Evolutionary conservation across 2,888 invertebrate genomes (phyloP), one percentile per base, ranked within the genome.

Genomic region (Calameuta idolon): DNA sequence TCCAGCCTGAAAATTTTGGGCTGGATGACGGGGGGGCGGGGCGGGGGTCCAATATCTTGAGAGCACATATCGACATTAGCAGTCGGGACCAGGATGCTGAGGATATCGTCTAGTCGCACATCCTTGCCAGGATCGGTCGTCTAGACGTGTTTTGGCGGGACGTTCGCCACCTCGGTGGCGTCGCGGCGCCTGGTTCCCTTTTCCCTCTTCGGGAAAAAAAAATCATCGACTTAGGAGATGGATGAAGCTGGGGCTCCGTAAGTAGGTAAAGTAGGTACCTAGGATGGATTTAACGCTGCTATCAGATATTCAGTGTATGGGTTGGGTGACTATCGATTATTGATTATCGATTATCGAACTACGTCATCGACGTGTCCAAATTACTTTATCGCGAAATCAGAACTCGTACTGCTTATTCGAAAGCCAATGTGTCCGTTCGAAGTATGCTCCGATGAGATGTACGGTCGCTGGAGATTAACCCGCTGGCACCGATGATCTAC

Each of bases 401-500:
- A 33, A 33, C 69, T 69, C 15, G 40, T 40, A 33, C 69, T 30
- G 15, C 69, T 33, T 30, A 12, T 69, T 69, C 69, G 69, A 69
- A 69, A 69, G 31, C 33, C 5, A 33, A 33, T 69, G 69, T 69
- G 15, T 30, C 69, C n/a, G 33, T 69, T 40, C 3, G 5, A 69
- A 69, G 12, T 33, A 69, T 11, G 77, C 74, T 74, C 75, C 76
- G 78, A 76, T 76, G 73, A 78, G 76, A 79, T 76, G 76, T 77
- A 81, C 80, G 79, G 78, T 69, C 78, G 73, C 74, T 37, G 31
- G 9, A 69, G 76, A 76, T 68, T 69, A 78, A 77, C 82, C 87
- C 85, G 79, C 80, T 69, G 85, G 86, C 83, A 81, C 78, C 80
- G 82, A 83, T 86, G 88, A 89, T 89, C 88, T 87, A 88, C 88